phyloP scores from a whole-genome alignment of 2,797 vertebrate genomes.

The Acestrorhynchus altus region DNA sequence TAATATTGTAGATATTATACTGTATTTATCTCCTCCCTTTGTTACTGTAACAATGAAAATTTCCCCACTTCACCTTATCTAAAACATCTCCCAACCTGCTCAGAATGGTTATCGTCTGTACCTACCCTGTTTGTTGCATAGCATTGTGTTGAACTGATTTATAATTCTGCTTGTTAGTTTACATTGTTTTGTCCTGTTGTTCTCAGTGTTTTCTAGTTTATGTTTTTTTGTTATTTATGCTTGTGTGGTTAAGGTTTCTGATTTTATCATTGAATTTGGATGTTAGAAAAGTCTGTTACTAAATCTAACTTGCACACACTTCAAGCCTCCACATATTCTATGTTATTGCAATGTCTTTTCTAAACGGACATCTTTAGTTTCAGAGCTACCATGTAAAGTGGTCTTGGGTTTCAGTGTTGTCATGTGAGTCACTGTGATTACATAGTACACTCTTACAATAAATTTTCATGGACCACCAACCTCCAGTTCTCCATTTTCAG shows the following conservation, averaged over 20 bases:
- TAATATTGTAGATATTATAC: no score
- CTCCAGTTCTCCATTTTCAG: conserved; percentile 96
- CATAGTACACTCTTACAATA: neutral
- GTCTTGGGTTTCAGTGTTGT: neutral
- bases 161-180: neutral
- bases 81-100: no score
- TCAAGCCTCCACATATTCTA: neutral
- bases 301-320: neutral
- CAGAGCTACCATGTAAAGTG: neutral
- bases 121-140: neutral
- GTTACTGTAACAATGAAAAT: no score
- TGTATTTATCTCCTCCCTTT: no score
- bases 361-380: neutral
- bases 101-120: no score
- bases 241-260: neutral
- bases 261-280: neutral
- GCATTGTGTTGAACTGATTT: neutral
- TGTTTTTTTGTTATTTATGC: neutral
- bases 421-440: neutral
- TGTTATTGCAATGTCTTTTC: neutral
- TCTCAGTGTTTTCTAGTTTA: neutral
- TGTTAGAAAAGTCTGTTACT: neutral
- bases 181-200: neutral
- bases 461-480: conserved; percentile 66
- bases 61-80: no score